phyloP scores from a whole-genome alignment of 2,888 invertebrate genomes.

The Lasioglossum lativentre region DNA sequence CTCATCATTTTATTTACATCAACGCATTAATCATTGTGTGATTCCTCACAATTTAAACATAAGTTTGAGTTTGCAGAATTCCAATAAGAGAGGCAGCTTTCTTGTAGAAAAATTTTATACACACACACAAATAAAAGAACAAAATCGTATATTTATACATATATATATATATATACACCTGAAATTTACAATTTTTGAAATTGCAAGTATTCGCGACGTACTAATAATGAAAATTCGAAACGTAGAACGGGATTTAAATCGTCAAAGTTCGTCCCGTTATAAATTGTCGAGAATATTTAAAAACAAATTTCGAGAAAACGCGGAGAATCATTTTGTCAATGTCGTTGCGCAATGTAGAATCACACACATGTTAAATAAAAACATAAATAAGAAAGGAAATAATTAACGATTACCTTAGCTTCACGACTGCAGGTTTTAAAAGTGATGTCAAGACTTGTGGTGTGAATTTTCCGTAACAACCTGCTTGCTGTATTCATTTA shows the following conservation, averaged over 20 bases:
- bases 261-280: not conserved
- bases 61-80: not conserved
- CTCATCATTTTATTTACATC: not conserved
- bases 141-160: not conserved
- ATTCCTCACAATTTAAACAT: not conserved
- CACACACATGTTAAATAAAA: conserved; percentile 12
- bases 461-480: conserved; percentile 74
- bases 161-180: not conserved
- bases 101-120: not conserved
- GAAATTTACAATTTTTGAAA: not conserved
- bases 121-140: not conserved
- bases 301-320: not conserved
- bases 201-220: not conserved
- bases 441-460: conserved; percentile 75
- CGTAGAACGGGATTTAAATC: not conserved
- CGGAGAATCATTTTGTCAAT: not conserved
- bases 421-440: conserved; percentile 70
- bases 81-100: not conserved
- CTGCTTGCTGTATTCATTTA: conserved; percentile 80
- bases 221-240: not conserved
- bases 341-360: conserved; percentile 27
- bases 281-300: not conserved
- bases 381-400: conserved; percentile 35
- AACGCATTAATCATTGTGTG: not conserved
- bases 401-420: conserved; percentile 73